Evolutionary conservation across 2,113 vertebrate genomes (phyloP), one percentile per base, ranked within the genome.

Genomic region (Phainopepla nitens): DNA sequence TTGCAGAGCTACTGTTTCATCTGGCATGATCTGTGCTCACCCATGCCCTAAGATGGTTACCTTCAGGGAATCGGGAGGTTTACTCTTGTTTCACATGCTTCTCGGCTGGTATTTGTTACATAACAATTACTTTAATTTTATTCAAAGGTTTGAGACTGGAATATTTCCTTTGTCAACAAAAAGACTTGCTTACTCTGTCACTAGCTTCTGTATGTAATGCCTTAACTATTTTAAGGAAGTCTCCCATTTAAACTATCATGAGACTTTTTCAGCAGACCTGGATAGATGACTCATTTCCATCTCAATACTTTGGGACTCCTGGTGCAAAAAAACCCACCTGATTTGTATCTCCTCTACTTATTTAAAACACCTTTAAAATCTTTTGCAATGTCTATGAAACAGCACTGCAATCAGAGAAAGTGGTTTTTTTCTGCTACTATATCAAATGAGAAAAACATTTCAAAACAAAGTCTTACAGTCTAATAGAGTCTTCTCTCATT

Each of bases 321-420:
- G 2, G 0, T 56, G 9, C 7, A 89, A 93, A 83, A 64, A 18
- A 76, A 33, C 9, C 0, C 0, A 1, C n/a, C 35, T 35, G n/a
- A 14, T 93, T 71, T 77, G 7, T 36, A 70, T 24, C 20, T 86
- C 16, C 24, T 33, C 41, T 29, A 36, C 8, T 24, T 14, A 60
- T 41, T 81, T 60, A 58, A 79, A 64, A 41, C 19, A 76, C 39
- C 18, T 78, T 20, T 31, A n/a, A 87, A 79, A 60, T 49, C 11
- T 44, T 85, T 13, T 31, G 13, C 44, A 31, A 15, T 31, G 57
- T 80, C 45, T 41, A 1, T 41, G 53, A 56, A 84, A 79, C 9
- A 56, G 39, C 0, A 3, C 20, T 72, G 57, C 61, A 82, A 29
- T 53, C 65, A 79, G 69, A 91, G 24, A 50, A 89, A 77, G 25